Conservation (phyloP, 2,888 invertebrate species). For the Cephus spinipes region DNA sequence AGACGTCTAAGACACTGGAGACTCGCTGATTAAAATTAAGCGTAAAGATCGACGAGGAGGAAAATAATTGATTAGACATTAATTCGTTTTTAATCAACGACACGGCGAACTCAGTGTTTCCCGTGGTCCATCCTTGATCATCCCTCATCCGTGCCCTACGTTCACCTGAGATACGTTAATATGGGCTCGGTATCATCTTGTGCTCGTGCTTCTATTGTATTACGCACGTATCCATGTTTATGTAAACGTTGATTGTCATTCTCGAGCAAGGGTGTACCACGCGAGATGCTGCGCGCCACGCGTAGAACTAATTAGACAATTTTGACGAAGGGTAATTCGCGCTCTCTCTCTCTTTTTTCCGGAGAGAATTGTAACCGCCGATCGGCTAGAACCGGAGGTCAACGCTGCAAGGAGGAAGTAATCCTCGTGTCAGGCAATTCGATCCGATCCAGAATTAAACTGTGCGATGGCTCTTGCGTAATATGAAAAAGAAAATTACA, state of each 20-base stretch:
- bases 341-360: background rate
- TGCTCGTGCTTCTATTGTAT: background rate
- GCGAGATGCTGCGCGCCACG: background rate
- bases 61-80: slow-evolving; percentile 3
- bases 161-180: background rate
- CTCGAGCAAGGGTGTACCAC: background rate
- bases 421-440: background rate
- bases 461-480: too few species aligned
- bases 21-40: background rate
- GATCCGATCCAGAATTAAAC: too few species aligned
- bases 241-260: background rate
- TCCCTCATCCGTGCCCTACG: background rate
- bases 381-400: background rate
- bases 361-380: background rate
- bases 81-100: background rate
- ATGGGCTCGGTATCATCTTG: background rate
- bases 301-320: background rate
- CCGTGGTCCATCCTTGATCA: background rate
- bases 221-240: background rate
- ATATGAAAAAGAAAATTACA: background rate
- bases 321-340: background rate
- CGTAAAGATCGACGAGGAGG: background rate
- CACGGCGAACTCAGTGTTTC: background rate
- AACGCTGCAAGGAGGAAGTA: background rate
- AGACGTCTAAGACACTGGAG: too few species aligned